A percentile compares a stretch with the other conserved stretches of the same genome.
Conservation (phyloP, 2,888 invertebrate species). For the Acleris cristana region DNA sequence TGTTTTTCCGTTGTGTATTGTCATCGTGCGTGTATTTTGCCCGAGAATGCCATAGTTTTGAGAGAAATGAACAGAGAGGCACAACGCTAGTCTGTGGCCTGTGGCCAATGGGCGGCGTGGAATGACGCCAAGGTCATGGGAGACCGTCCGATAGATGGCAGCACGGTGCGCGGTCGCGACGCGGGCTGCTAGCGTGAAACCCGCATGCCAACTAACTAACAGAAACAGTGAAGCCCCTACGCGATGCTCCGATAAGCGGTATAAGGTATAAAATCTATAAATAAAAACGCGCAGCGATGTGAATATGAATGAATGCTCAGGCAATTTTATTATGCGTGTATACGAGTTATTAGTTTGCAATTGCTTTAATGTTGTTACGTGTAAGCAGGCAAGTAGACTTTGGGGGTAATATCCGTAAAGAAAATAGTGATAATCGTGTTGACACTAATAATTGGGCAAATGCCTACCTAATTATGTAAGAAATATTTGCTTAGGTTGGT, state of each 20-base stretch:
- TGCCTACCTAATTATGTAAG: conserved; percentile 1
- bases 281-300: conserved; percentile 70
- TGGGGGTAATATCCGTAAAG: conserved; percentile 1
- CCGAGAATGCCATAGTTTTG: conserved; percentile 70
- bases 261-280: conserved; percentile 65
- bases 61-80: conserved; percentile 55
- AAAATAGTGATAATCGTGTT: background rate
- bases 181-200: conserved; percentile 71
- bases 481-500: no score
- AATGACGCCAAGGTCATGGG: conserved; percentile 75
- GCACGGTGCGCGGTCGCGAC: conserved; percentile 53
- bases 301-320: conserved; percentile 73
- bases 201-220: conserved; percentile 74
- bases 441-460: conserved; percentile 17
- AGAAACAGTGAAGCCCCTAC: conserved; percentile 50
- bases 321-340: conserved; percentile 36
- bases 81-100: conserved; percentile 67
- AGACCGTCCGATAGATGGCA: conserved; percentile 66
- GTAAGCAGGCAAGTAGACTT: conserved; percentile 1
- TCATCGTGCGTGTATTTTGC: conserved; percentile 51
- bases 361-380: conserved; percentile 18
- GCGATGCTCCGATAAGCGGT: conserved; percentile 80
- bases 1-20: conserved; percentile 54
- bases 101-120: conserved; percentile 79
- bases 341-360: conserved; percentile 22